Evolutionary conservation across 2,888 invertebrate genomes (phyloP).

Genomic region (Caenorhabditis afra): DNA sequence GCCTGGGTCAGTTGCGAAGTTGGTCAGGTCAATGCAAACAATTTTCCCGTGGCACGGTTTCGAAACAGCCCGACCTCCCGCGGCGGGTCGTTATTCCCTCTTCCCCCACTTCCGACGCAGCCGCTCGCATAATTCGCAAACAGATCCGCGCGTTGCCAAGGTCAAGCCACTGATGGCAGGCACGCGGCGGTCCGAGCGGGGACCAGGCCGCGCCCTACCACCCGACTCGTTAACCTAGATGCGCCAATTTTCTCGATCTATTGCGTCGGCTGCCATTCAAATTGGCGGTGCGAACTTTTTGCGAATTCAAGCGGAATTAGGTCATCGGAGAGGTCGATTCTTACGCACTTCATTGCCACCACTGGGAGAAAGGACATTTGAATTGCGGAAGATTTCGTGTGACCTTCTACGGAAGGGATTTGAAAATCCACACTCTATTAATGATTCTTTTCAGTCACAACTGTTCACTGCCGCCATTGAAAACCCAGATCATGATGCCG

Average conservation of each 20-base stretch:
- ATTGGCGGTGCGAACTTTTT: constrained; percentile 51
- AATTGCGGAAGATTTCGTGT: constrained; percentile 12
- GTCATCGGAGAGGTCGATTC: constrained; percentile 50
- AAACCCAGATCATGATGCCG: constrained; percentile 71
- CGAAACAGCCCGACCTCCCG: constrained; percentile 23
- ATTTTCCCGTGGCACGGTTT: constrained; percentile 49
- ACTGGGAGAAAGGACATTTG: constrained; percentile 40
- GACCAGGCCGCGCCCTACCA: constrained; percentile 52
- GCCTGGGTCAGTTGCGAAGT: constrained; percentile 48
- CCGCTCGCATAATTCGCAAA: constrained; percentile 46
- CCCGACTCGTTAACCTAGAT: constrained; percentile 62
- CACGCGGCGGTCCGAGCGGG: constrained; percentile 46
- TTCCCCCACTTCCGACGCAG: constrained; percentile 20
- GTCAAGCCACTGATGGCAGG: constrained; percentile 53
- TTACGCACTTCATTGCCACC: constrained; percentile 53
- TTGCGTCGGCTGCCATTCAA: constrained; percentile 56
- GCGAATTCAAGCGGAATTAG: constrained; percentile 39
- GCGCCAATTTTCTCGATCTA: constrained; percentile 57
- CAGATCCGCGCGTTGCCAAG: constrained; percentile 52
- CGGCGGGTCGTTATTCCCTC: constrained; percentile 32
- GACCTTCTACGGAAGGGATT: constrained; percentile 25
- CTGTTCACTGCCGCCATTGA: constrained; percentile 70
- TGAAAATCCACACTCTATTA: neutral
- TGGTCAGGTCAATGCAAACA: constrained; percentile 46
- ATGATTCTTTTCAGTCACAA: constrained; percentile 67